phyloP scores from a whole-genome alignment of 2,888 invertebrate species.

The Euzophera pinguis region DNA sequence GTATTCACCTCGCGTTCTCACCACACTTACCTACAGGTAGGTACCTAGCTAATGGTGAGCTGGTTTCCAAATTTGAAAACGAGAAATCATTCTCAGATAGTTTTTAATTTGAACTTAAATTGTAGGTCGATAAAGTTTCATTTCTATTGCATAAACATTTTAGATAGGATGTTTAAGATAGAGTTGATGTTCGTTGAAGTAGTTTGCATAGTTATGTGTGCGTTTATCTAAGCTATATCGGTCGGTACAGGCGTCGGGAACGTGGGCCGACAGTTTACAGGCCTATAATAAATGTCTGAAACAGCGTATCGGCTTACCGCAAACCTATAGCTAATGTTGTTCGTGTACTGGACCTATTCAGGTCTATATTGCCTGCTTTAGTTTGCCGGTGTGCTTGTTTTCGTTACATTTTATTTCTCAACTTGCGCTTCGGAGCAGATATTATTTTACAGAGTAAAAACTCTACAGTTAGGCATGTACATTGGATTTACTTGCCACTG shows the following conservation, averaged over 20 bases:
- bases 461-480: too few relatives aligned
- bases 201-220: constrained; percentile 73
- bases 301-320: constrained; percentile 31
- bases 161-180: constrained; percentile 35
- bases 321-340: neutral
- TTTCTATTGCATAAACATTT: constrained; percentile 28
- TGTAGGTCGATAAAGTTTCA: constrained; percentile 35
- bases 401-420: neutral
- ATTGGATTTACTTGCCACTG: too few relatives aligned
- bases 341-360: neutral
- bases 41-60: constrained; percentile 67
- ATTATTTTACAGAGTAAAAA: too few relatives aligned
- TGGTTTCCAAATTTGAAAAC: constrained; percentile 33
- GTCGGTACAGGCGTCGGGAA: constrained; percentile 44
- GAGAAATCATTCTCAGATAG: constrained; percentile 21
- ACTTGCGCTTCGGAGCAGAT: too few relatives aligned
- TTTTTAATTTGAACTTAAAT: constrained; percentile 34
- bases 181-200: constrained; percentile 36
- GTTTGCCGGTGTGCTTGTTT: neutral
- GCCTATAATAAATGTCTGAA: constrained; percentile 46
- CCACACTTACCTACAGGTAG: constrained; percentile 56
- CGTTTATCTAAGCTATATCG: constrained; percentile 72
- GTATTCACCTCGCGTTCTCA: constrained; percentile 70
- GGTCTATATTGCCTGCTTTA: neutral
- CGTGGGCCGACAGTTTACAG: constrained; percentile 40